Evolutionary conservation across 2,797 vertebrate genomes (phyloP), one percentile per base, ranked within the genome.

Genomic region (Botia kubotai): DNA sequence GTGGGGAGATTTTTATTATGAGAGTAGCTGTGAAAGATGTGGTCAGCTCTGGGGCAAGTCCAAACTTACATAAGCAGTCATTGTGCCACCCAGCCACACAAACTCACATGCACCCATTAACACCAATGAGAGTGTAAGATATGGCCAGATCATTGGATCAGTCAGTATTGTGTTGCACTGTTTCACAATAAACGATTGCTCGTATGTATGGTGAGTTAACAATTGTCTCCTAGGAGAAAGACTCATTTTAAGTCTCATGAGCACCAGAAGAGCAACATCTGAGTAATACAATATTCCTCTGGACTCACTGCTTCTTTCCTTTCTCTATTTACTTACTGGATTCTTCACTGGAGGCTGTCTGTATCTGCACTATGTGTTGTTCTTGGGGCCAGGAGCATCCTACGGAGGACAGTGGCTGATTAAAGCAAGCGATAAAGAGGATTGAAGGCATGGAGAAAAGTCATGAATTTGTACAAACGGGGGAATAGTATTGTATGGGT

Each of bases 61-160:
- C 19, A 58, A 48, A 76, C 62, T 83, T 83, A 75, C 72, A 77
- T 78, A 83, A 75, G 53, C 71, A 29, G 21, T 67, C 57, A 75
- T 79, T 82, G 62, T 86, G 80, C 77, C 79, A 83, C 57, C 21
- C 67, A 57, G 36, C 33, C 62, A 62, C 23, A 79, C 72, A 78
- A 46, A 39, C 58, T 50, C 12, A 17, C 43, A 68, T 50, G 14
- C n/a, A 12, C 60, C n/a, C 52, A 68, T 48, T 36, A 36, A 66
- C 60, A 78, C 29, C 29, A n/a, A 19, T 6, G 17, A 48, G 16
- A 17, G 33, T 66, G 26, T 55, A 67, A 70, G 43, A 77, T 75
- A 65, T 11, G 2, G 68, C 13, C 33, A 62, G 62, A 69, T 65
- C 21, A 69, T 58, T 76, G 53, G 55, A 67, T 75, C 39, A 46